Evolutionary conservation across 2,113 vertebrate genomes (phyloP).

Genomic region (Coreoperca whiteheadi): DNA sequence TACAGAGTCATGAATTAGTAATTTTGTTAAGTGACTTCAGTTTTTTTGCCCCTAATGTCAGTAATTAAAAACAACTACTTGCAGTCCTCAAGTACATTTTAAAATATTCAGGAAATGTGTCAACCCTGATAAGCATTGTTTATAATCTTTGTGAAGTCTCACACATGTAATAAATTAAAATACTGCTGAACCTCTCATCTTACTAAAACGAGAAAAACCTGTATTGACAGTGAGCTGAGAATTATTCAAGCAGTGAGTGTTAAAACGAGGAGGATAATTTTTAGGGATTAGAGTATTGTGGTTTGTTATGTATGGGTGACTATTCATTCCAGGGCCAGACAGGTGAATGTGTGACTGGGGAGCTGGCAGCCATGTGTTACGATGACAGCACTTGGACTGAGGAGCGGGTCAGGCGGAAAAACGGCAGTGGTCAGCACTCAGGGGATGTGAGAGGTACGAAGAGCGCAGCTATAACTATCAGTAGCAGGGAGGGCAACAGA

Average conservation of each 20-base stretch:
- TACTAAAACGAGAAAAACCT: background rate
- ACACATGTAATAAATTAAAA: conserved; percentile 3
- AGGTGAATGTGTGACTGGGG: conserved; percentile 37
- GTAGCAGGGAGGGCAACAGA: conserved; percentile 30
- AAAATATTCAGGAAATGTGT: background rate
- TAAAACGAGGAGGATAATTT: background rate
- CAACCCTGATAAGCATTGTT: background rate
- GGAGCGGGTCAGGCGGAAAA: conserved; percentile 44
- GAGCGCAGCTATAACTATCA: conserved; percentile 2
- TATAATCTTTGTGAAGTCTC: background rate
- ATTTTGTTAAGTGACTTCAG: conserved; percentile 3
- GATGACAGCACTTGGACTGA: conserved; percentile 37
- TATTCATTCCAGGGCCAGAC: conserved; percentile 9
- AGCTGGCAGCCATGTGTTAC: background rate
- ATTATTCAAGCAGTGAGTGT: background rate
- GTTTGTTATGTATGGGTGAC: background rate
- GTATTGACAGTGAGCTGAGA: background rate
- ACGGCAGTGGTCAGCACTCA: conserved; percentile 66
- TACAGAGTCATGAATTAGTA: conserved; percentile 11
- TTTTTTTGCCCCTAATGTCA: background rate
- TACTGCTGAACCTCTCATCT: background rate
- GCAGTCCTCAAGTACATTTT: background rate
- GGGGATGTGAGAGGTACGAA: conserved; percentile 31
- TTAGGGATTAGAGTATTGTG: background rate
- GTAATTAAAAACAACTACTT: conserved; percentile 2